Evolutionary conservation across 2,113 vertebrate genomes (phyloP).

Genomic region (Mus pahari): DNA sequence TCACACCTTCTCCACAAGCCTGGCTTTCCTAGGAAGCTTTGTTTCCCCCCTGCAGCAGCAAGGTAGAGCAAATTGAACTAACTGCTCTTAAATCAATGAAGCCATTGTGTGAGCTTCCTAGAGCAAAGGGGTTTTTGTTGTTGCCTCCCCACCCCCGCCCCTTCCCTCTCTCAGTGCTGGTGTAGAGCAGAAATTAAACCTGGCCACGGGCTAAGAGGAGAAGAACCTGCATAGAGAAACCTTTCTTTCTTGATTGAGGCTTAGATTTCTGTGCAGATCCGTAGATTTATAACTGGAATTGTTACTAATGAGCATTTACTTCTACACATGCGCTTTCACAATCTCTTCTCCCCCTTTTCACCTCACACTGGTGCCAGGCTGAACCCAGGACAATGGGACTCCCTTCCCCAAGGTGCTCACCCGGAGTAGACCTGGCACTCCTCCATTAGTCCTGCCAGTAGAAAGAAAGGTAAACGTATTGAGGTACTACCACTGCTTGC

Average conservation of each 20-base stretch:
- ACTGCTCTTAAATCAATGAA: conserved; percentile 74
- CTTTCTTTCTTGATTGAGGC: conserved; percentile 58
- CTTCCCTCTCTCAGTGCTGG: neutral
- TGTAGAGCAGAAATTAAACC: conserved; percentile 53
- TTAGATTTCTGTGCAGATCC: conserved; percentile 38
- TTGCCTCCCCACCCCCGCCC: neutral
- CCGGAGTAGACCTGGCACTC: neutral
- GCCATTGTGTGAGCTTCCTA: conserved; percentile 56
- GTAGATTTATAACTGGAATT: conserved; percentile 1
- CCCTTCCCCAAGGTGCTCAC: neutral
- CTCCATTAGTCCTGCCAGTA: neutral
- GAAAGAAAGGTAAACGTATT: neutral
- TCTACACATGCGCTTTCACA: neutral
- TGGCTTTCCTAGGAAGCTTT: conserved; percentile 66
- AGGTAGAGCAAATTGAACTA: conserved; percentile 68
- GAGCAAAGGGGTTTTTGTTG: conserved; percentile 59
- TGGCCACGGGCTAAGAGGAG: neutral
- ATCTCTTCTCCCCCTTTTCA: rapidly evolving
- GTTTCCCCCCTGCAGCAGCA: conserved; percentile 43
- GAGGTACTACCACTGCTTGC: neutral
- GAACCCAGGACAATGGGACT: neutral
- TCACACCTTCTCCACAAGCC: conserved; percentile 69
- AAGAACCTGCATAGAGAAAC: conserved; percentile 56
- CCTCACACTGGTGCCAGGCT: neutral
- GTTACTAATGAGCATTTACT: neutral